Conservation (phyloP, 2,888 invertebrate genomes). For the Leptinotarsa juncta region DNA sequence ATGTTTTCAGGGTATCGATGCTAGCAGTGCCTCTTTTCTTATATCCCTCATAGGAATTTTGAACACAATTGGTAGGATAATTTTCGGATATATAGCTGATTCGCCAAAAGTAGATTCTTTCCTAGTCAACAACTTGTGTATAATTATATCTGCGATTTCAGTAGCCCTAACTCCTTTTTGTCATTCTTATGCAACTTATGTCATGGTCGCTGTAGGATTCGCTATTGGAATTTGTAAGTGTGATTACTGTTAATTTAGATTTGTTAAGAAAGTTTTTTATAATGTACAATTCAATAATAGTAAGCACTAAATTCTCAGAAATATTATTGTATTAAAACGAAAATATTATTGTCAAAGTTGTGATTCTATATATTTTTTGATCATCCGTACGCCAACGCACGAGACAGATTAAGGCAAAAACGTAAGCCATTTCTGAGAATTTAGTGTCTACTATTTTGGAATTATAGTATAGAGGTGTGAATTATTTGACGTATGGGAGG, state of each 20-base stretch:
- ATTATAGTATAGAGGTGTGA: no score
- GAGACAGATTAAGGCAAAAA: no score
- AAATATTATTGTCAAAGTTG: no score
- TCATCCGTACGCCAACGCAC: no score
- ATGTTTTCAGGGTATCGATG: conserved; percentile 75
- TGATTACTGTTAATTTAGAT: not conserved
- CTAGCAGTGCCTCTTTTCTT: conserved; percentile 78
- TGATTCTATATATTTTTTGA: no score
- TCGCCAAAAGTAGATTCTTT: conserved; percentile 92
- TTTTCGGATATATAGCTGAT: conserved; percentile 91
- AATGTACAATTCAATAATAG: no score
- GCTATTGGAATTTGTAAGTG: conserved; percentile 90
- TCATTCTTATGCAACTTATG: conserved; percentile 78
- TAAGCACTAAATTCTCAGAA: no score
- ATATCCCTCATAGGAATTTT: conserved; percentile 91
- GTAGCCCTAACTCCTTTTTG: conserved; percentile 89
- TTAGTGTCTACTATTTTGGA: no score
- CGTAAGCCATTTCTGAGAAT: no score
- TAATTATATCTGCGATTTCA: conserved; percentile 88
- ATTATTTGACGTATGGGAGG: no score
- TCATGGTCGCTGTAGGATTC: conserved; percentile 86
- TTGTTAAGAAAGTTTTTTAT: no score
- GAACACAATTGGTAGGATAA: conserved; percentile 91
- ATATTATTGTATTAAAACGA: no score
- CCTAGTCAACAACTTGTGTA: conserved; percentile 91